phyloP scores from a whole-genome alignment of 2,888 invertebrate genomes.

The Thymelicus acteon region DNA sequence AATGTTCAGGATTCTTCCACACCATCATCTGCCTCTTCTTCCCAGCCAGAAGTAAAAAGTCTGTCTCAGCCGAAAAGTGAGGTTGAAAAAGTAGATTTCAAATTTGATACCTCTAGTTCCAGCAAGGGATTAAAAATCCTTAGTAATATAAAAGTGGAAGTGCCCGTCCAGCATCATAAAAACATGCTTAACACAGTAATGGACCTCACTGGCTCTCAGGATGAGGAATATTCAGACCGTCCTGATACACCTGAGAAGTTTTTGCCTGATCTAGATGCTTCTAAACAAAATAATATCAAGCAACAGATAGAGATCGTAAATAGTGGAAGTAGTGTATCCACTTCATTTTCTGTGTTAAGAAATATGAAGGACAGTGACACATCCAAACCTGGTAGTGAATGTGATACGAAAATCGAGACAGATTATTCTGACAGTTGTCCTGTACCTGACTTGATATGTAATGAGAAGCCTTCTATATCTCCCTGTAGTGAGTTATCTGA shows the following conservation, averaged over 20 bases:
- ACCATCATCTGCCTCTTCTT: constrained; percentile 6
- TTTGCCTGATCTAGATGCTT: constrained; percentile 73
- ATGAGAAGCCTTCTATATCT: constrained; percentile 81
- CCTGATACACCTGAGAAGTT: constrained; percentile 69
- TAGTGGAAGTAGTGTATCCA: constrained; percentile 60
- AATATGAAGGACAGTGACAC: constrained; percentile 70
- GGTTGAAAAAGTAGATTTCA: constrained; percentile 52
- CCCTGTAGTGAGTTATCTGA: constrained; percentile 80
- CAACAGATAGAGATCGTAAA: constrained; percentile 62
- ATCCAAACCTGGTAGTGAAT: constrained; percentile 53
- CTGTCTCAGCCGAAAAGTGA: constrained; percentile 41
- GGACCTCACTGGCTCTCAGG: constrained; percentile 72
- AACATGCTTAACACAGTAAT: constrained; percentile 77
- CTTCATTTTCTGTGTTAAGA: constrained; percentile 77
- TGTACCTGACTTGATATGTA: constrained; percentile 80
- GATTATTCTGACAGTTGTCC: constrained; percentile 77
- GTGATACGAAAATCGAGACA: constrained; percentile 68
- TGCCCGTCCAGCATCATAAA: constrained; percentile 77
- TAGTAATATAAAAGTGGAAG: constrained; percentile 83
- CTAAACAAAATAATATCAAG: constrained; percentile 58
- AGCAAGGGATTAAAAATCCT: constrained; percentile 79
- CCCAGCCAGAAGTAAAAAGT: constrained; percentile 28
- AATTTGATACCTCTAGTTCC: constrained; percentile 59
- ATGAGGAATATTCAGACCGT: constrained; percentile 62
- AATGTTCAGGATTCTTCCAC: constrained; percentile 27